These are phyloP conservation scores for Meloe dianella DNA, from an alignment of 2,888 invertebrate genomes.

Conservation along the genomic window DNA sequence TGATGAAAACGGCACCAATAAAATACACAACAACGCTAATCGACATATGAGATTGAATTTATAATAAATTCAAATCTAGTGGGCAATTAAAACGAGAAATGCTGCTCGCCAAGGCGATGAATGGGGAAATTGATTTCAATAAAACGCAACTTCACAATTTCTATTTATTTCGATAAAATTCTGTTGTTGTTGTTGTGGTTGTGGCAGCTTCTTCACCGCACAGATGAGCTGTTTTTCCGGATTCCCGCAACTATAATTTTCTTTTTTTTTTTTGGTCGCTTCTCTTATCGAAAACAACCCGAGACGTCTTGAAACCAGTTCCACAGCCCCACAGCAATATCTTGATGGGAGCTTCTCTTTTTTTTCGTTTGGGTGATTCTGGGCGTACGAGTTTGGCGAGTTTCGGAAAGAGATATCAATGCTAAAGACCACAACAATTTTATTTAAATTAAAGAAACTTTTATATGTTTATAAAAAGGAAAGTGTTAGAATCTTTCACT, in stretches of 20 bases:
- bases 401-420: not conserved
- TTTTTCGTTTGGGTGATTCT: not conserved
- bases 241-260: not conserved
- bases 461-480: not conserved
- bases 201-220: too few relatives aligned
- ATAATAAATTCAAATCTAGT: not conserved
- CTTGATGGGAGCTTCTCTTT: not conserved
- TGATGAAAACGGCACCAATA: not conserved
- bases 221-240: not conserved
- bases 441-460: not conserved
- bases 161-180: too few relatives aligned
- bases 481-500: not conserved
- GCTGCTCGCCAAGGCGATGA: too few relatives aligned
- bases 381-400: conserved; percentile 5
- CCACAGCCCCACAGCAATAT: conserved; percentile 4
- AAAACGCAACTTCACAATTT: too few relatives aligned
- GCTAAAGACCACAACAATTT: not conserved
- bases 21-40: not conserved
- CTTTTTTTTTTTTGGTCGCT: not conserved
- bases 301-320: conserved; percentile 4
- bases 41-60: not conserved
- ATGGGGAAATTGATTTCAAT: not conserved
- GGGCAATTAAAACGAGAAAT: not conserved
- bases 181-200: not conserved
- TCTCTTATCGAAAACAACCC: not conserved